Evolutionary conservation across 2,113 vertebrate genomes (phyloP).

Genomic region (Octodon degus): DNA sequence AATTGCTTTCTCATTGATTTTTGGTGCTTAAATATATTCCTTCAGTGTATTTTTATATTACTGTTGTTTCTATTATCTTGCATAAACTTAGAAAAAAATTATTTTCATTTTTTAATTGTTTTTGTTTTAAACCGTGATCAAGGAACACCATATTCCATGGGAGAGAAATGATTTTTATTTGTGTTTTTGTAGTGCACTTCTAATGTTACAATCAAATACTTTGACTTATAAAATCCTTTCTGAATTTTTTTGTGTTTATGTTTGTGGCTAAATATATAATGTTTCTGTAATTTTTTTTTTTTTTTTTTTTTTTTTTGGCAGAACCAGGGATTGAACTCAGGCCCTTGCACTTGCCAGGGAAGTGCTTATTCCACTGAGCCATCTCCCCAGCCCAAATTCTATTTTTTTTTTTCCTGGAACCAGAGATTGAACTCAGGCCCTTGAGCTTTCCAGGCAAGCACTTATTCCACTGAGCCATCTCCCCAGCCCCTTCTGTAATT

Average conservation of each 20-base stretch:
- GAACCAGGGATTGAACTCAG: too few relatives aligned
- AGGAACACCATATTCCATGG: background rate
- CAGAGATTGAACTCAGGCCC: too few relatives aligned
- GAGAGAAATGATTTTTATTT: background rate
- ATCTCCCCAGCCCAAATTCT: too few relatives aligned
- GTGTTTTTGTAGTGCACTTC: background rate
- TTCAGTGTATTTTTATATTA: background rate
- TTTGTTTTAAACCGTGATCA: background rate
- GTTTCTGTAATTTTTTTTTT: background rate
- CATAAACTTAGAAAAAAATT: constrained; percentile 8
- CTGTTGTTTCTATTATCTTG: background rate
- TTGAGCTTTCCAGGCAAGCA: too few relatives aligned
- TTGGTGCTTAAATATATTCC: constrained; percentile 14
- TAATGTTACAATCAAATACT: constrained; percentile 17
- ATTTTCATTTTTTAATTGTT: background rate
- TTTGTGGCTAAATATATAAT: background rate
- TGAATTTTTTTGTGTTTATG: background rate
- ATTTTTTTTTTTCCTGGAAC: too few relatives aligned
- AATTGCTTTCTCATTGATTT: background rate
- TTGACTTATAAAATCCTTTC: background rate
- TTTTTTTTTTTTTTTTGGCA: too few relatives aligned
- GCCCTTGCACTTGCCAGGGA: too few relatives aligned
- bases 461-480: too few relatives aligned
- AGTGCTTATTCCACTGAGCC: too few relatives aligned
- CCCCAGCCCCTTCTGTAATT: background rate